phyloP scores from a whole-genome alignment of 2,888 invertebrate genomes.

The Caenorhabditis angaria region DNA sequence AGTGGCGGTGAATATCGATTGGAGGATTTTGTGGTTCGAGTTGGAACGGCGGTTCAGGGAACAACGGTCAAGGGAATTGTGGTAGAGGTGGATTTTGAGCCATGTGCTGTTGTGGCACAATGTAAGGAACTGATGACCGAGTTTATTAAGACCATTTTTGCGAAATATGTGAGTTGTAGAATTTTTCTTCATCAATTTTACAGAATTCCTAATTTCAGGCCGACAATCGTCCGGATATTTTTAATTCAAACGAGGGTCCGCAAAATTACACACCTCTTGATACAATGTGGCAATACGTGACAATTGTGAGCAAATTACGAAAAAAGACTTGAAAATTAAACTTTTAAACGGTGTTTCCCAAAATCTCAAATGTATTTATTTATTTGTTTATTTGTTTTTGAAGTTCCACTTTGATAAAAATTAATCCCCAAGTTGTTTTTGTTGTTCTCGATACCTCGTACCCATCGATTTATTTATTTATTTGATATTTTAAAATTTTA shows the following conservation, averaged over 20 bases:
- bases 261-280: conserved; percentile 61
- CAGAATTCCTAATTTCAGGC: conserved; percentile 9
- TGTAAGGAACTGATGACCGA: conserved; percentile 51
- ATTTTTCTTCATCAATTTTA: not conserved
- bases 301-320: conserved; percentile 48
- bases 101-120: conserved; percentile 50
- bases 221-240: conserved; percentile 40
- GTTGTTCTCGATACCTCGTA: not conserved
- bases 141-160: conserved; percentile 52
- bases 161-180: conserved; percentile 36
- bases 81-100: conserved; percentile 60
- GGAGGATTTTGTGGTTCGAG: conserved; percentile 59
- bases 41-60: conserved; percentile 59
- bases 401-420: conserved; percentile 9
- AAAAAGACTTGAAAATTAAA: conserved; percentile 35
- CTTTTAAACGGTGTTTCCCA: not conserved
- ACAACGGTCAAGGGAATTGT: conserved; percentile 57
- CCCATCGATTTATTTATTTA: not conserved
- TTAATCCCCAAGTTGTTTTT: conserved; percentile 3
- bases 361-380: conserved; percentile 4
- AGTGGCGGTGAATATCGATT: conserved; percentile 58
- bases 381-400: conserved; percentile 4
- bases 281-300: conserved; percentile 63
- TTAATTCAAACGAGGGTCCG: conserved; percentile 40
- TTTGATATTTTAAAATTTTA: not conserved